These are phyloP conservation scores for Hydrotaea diabolus DNA, from an alignment of 2,888 invertebrate species.

Conservation along the genomic window DNA sequence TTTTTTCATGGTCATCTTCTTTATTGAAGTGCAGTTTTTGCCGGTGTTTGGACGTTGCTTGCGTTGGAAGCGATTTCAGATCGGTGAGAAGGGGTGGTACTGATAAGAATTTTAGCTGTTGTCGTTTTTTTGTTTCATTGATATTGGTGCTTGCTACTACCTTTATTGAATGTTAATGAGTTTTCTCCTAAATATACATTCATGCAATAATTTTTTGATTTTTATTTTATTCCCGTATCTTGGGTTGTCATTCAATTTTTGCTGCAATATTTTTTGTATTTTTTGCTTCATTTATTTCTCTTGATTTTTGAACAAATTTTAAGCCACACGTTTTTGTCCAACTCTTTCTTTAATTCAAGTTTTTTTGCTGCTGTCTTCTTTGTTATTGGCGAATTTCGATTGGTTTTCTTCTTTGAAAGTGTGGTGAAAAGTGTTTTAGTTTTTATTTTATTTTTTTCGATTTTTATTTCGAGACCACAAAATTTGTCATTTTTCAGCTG, in stretches of 20 bases:
- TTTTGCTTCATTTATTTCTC: too few relatives aligned
- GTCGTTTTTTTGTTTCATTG: constrained; percentile 10
- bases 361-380: constrained; percentile 19
- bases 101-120: constrained; percentile 52
- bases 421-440: constrained; percentile 45
- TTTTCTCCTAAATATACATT: constrained; percentile 43
- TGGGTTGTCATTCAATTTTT: neutral
- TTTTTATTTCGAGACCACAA: constrained; percentile 41
- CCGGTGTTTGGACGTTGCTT: neutral
- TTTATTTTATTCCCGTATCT: neutral
- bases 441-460: neutral
- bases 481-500: constrained; percentile 58
- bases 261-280: constrained; percentile 14
- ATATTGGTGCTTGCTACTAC: constrained; percentile 30
- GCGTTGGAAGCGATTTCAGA: too few relatives aligned
- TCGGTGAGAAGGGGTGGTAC: constrained; percentile 29
- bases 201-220: constrained; percentile 19
- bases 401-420: neutral
- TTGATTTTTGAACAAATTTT: constrained; percentile 38
- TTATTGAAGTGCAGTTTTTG: constrained; percentile 61
- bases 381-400: constrained; percentile 16
- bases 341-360: neutral
- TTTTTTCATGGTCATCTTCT: constrained; percentile 64
- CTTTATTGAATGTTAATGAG: constrained; percentile 59
- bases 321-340: constrained; percentile 43